Conservation (phyloP, 1,140 invertebrate genomes). For the Pogonognathellus flavescens region DNA sequence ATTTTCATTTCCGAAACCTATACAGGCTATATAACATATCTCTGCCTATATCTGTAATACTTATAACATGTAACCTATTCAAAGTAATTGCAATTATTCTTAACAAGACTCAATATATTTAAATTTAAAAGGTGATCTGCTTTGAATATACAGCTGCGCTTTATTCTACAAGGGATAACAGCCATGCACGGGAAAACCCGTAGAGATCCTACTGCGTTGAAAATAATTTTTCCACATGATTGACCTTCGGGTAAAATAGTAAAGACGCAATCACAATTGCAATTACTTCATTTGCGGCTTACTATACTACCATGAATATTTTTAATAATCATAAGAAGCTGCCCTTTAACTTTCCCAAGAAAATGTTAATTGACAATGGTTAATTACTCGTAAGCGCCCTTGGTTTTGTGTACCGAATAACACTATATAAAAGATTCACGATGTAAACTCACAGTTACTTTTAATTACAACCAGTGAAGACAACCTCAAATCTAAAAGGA, state of each 20-base stretch:
- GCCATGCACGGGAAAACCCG: slow-evolving; percentile 10
- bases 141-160: too few species aligned
- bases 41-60: too few species aligned
- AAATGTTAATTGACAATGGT: slow-evolving; percentile 31
- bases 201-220: not conserved
- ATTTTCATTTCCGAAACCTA: too few species aligned
- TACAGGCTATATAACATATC: too few species aligned
- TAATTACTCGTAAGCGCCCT: slow-evolving; percentile 34
- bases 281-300: not conserved
- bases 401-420: not conserved
- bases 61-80: too few species aligned
- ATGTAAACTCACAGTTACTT: not conserved
- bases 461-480: not conserved
- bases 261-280: not conserved
- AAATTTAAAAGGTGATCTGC: too few species aligned
- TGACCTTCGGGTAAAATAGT: slow-evolving; percentile 8
- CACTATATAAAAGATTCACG: not conserved
- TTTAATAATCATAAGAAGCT: not conserved
- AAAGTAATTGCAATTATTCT: too few species aligned
- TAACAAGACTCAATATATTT: too few species aligned
- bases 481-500: not conserved
- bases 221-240: not conserved
- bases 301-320: not conserved
- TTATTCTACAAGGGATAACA: too few species aligned
- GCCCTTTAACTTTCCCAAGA: slow-evolving; percentile 33